phyloP scores from a whole-genome alignment of 92 coral and sea anemone species.

The Siderastrea siderea region DNA sequence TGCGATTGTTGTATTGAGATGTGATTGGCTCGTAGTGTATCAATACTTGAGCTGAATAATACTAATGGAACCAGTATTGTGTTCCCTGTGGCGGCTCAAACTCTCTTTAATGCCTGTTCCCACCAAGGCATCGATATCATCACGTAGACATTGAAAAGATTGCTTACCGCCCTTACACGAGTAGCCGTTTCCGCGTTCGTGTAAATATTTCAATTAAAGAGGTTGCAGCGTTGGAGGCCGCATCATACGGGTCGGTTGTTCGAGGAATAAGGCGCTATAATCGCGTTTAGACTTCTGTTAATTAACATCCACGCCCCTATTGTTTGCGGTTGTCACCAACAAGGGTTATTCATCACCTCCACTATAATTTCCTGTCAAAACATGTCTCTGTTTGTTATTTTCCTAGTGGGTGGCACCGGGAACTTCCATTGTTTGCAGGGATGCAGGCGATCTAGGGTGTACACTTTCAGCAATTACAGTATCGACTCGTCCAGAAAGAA shows the following conservation, averaged over 20 bases:
- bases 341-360: constrained; percentile 65
- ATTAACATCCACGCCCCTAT: constrained; percentile 70
- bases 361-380: constrained; percentile 58
- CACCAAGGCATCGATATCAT: constrained; percentile 38
- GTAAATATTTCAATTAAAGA: constrained; percentile 31
- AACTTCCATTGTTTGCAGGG: constrained; percentile 11
- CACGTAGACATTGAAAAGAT: constrained; percentile 34
- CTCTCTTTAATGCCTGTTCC: constrained; percentile 10
- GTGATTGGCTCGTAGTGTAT: constrained; percentile 72
- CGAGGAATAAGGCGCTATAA: background rate
- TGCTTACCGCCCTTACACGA: constrained; percentile 13
- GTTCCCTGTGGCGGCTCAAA: constrained; percentile 37
- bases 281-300: constrained; percentile 63
- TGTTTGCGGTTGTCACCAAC: constrained; percentile 66
- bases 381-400: constrained; percentile 54
- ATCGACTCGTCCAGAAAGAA: background rate
- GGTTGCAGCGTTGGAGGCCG: background rate
- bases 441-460: constrained; percentile 16
- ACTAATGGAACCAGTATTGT: constrained; percentile 64
- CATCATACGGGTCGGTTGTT: background rate
- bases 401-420: constrained; percentile 54
- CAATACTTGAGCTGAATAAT: constrained; percentile 61
- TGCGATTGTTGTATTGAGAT: constrained; percentile 35
- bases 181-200: constrained; percentile 31
- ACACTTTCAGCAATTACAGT: background rate